Base-by-base conservation (phyloP, 2,113 vertebrate genomes). In the Nettapus auritus region DNA sequence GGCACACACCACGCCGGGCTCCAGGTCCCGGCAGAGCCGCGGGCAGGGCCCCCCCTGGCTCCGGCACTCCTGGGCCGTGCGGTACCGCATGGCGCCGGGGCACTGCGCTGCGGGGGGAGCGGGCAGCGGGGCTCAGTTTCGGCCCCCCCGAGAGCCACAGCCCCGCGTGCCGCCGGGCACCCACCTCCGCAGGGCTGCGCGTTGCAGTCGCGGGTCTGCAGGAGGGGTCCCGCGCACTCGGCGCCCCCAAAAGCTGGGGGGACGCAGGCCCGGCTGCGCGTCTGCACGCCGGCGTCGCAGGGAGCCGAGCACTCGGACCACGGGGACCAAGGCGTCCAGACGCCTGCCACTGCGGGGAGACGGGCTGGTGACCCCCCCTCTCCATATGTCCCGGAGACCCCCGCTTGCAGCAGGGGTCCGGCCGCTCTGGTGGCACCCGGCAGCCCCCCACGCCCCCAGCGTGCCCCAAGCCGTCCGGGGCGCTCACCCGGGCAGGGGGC, bases 201-300 rank as follows among this genome's bases (percentile, higher is more conserved):
- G 95, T 98, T 98, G 96, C 99, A 99, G 95, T 99, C 98, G 20
- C 98, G 90, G 2, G 98, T 99, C 97, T 99, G 99, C 26, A 98
- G 97, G 62, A 98, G 98, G 22, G 99, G 98, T 6, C 99, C 99
- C 0, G 67, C 59, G 81, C 99, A 99, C 34, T 68, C 68, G 2
- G 68, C 40, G 6, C 97, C 98, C 25, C 97, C 97, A 1, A 98
- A 89, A 63, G 94, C 95, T 0, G 97, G 95, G 1, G 82, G 31
- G 67, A 82, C 97, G 87, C 99, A 99, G 83, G 95, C 91, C n/a
- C 98, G 98, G 25, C 98, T 97, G 71, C 98, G 97, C 3, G 95
- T 98, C 95, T 99, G 98, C 66, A 98, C 94, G 0, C 99, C 99
- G 0, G 98, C 98, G 56, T 98, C 98, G 23, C 99, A 99, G 21